Conservation (phyloP, 2,797 vertebrate genomes). For the Melanotaenia maccullochi region DNA sequence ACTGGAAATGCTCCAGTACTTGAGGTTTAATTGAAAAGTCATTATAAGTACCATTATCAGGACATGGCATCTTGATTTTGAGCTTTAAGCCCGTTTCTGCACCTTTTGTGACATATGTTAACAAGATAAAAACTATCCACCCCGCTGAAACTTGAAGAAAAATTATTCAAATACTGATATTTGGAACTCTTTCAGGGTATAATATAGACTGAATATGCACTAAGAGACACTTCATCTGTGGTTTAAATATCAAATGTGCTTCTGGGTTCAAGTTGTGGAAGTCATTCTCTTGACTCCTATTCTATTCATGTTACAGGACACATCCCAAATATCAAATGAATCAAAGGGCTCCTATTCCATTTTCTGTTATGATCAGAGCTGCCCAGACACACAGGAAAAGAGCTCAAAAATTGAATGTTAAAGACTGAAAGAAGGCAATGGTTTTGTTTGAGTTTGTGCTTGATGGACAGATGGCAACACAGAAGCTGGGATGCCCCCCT, state of each 20-base stretch:
- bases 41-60: conserved; percentile 47
- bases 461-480: neutral
- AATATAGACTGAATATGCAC: conserved; percentile 17
- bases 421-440: neutral
- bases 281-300: neutral
- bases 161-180: neutral
- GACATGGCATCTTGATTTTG: conserved; percentile 31
- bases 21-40: conserved; percentile 52
- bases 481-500: neutral
- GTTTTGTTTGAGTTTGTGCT: neutral
- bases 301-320: neutral
- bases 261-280: neutral
- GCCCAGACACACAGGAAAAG: neutral
- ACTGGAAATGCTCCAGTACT: conserved; percentile 28
- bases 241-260: conserved; percentile 2
- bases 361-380: neutral
- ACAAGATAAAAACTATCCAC: conserved; percentile 1
- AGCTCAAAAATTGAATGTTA: neutral
- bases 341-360: neutral
- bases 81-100: conserved; percentile 35
- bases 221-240: neutral
- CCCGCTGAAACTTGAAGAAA: conserved; percentile 23
- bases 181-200: neutral
- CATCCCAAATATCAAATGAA: neutral
- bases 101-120: conserved; percentile 39